Evolutionary conservation across 2,888 invertebrate genomes (phyloP), one percentile per base, ranked within the genome.

Genomic region (Eucriotettix oculatus): DNA sequence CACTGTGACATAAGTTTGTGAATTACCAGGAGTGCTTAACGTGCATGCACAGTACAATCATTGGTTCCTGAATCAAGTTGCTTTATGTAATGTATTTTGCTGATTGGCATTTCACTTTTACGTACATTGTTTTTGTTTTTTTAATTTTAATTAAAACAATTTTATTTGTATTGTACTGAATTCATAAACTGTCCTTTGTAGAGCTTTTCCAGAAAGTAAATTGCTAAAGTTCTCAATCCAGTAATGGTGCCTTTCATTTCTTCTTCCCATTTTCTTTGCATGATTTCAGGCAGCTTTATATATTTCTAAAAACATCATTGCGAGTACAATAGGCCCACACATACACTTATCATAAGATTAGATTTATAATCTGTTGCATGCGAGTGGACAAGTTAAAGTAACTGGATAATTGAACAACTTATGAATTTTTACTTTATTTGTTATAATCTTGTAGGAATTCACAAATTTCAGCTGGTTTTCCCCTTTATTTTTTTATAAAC

Each of bases 171-270:
- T 59, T 66, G 66, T 66, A 64, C 62, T 63, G 59, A 62, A 65
- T 61, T 60, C 62, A 60, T 63, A 61, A 63, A 63, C 60, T 62
- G 60, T 60, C 59, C 60, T 62, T 60, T 66, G 66, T 66, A 66
- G 66, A 66, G 62, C 60, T 64, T 64, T 62, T 65, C 61, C 63
- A 62, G 63, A 63, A 60, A 66, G 66, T 66, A 66, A 66, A 66
- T 62, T 63, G 64, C 63, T 62, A 62, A 65, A 62, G 61, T 60
- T 58, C 60, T 58, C 58, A 64, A 61, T 58, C 54, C 57, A 62
- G 60, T 61, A 60, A 56, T 62, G 60, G 63, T 64, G 63, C 62
- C 63, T 65, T 66, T 66, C 63, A 61, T 64, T 65, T 64, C 59
- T 55, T 54, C 57, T 58, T 60, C 60, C 52, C 42, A 59, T 53